A percentile compares a stretch with the other conserved stretches of the same genome.
Conservation (phyloP, 2,888 invertebrate genomes). For the Heteromurus nitidus region DNA sequence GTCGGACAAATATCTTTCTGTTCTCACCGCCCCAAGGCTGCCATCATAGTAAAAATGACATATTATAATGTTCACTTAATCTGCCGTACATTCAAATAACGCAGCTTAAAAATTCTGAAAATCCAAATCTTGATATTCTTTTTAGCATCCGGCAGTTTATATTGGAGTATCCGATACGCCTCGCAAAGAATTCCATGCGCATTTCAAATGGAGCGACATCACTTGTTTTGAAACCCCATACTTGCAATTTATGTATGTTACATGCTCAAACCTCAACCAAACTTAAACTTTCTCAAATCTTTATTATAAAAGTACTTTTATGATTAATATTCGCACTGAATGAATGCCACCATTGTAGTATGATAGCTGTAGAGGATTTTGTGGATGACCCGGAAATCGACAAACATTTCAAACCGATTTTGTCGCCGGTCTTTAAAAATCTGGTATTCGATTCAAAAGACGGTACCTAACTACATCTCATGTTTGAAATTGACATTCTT, state of each 20-base stretch:
- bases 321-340: too few species aligned
- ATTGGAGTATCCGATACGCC: not conserved
- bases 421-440: conserved; percentile 18
- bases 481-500: too few species aligned
- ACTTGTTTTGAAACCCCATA: conserved; percentile 31
- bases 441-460: too few species aligned
- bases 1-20: conserved; percentile 17
- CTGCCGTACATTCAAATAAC: too few species aligned
- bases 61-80: not conserved
- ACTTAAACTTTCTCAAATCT: too few species aligned
- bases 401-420: not conserved
- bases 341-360: not conserved
- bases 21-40: not conserved
- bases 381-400: not conserved
- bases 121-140: too few species aligned
- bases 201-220: conserved; percentile 32
- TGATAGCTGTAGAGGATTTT: conserved; percentile 16
- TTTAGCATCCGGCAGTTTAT: conserved; percentile 5
- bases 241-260: conserved; percentile 25
- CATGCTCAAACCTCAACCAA: too few species aligned
- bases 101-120: too few species aligned
- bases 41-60: conserved; percentile 8
- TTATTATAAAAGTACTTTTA: too few species aligned
- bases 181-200: not conserved
- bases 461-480: too few species aligned